Evolutionary conservation across 1,140 invertebrate species (phyloP).

Genomic region (Heliconius himera): DNA sequence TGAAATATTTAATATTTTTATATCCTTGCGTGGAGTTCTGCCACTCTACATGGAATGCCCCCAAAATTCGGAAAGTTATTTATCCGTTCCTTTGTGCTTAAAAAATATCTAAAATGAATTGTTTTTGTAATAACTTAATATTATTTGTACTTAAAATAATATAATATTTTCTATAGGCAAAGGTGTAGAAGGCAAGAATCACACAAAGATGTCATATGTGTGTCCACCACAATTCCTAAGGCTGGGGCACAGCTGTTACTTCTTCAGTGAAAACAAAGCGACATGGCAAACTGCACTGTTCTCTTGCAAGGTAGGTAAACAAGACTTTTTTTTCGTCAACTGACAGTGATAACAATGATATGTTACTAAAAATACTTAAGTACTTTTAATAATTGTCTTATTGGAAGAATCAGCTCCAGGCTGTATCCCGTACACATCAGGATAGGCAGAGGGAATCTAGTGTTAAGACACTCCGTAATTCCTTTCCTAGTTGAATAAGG

Average conservation of each 20-base stretch:
- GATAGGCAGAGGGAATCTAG: no score
- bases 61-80: no score
- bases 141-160: background rate
- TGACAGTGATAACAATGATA: no score
- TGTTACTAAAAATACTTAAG: no score
- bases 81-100: no score
- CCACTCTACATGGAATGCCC: background rate
- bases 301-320: constrained; percentile 82
- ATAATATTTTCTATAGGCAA: constrained; percentile 43
- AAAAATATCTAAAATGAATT: background rate
- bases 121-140: background rate
- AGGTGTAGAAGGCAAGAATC: constrained; percentile 61
- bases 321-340: no score
- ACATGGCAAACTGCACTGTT: constrained; percentile 89
- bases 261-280: constrained; percentile 85
- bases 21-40: background rate
- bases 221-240: constrained; percentile 88
- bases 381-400: no score
- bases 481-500: no score
- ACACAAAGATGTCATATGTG: constrained; percentile 80
- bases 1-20: background rate
- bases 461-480: no score
- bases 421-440: no score
- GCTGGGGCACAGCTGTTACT: constrained; percentile 88
- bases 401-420: no score